Evolutionary conservation across 1,140 invertebrate genomes (phyloP).

Genomic region (Mizuhopecten yessoensis): DNA sequence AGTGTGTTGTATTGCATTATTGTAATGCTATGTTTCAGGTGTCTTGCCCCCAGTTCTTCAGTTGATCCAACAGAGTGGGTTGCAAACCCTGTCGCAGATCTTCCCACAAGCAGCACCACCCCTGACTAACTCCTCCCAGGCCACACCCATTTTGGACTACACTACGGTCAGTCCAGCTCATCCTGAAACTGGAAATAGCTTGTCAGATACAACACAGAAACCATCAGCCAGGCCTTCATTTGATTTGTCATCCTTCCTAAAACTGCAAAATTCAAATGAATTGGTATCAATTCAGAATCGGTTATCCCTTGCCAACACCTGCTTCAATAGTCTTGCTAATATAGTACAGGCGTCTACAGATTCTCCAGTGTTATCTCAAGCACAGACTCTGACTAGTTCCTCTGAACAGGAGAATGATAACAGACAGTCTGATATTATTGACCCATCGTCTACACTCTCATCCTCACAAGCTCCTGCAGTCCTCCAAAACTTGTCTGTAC

Average conservation of each 20-base stretch:
- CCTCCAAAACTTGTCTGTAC: constrained; percentile 3
- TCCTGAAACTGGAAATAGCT: neutral
- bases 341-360: neutral
- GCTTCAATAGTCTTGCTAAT: neutral
- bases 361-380: neutral
- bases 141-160: neutral
- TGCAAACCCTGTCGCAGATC: neutral
- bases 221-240: neutral
- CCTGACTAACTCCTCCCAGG: neutral
- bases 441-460: neutral
- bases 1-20: no score
- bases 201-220: neutral
- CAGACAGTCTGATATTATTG: neutral
- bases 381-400: neutral
- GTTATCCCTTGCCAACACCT: neutral
- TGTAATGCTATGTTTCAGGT: neutral
- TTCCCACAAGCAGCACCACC: neutral
- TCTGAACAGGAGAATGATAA: neutral
- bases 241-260: neutral
- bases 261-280: neutral
- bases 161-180: neutral
- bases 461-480: neutral
- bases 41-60: neutral
- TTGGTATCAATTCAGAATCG: neutral
- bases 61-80: constrained; percentile 2